These are phyloP conservation scores for Odocoileus hemionus DNA, from an alignment of 2,113 vertebrate genomes.

Conservation along the genomic window DNA sequence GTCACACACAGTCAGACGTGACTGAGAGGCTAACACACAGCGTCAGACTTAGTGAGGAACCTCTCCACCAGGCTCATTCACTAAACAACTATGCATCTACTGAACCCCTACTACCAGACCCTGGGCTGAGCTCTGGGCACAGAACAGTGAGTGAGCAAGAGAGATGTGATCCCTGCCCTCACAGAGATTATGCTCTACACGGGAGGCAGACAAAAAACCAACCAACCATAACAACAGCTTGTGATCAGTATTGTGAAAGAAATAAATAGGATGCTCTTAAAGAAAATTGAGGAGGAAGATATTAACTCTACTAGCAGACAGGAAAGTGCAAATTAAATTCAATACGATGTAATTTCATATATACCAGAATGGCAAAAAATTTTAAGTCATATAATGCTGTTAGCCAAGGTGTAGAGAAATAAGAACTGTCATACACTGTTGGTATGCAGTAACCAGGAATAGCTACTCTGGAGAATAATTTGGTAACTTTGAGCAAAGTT, in stretches of 20 bases:
- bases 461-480: background rate
- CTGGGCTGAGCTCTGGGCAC: background rate
- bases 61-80: background rate
- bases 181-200: background rate
- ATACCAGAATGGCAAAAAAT: background rate
- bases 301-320: background rate
- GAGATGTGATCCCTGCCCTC: background rate
- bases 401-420: background rate
- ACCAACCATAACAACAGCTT: background rate
- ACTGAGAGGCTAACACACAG: background rate
- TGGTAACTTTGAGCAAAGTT: background rate
- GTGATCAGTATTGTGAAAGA: background rate
- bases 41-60: background rate
- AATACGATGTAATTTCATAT: background rate
- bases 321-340: background rate
- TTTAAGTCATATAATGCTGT: background rate
- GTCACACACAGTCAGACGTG: background rate
- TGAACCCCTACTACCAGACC: background rate
- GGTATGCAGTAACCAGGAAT: background rate
- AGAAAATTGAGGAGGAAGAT: background rate
- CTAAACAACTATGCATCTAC: background rate
- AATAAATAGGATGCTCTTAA: background rate
- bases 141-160: conserved; percentile 1
- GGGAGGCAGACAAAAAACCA: background rate
- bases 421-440: background rate